Conservation (phyloP, 2,888 invertebrate genomes). For the Hemistola chrysoprasaria region DNA sequence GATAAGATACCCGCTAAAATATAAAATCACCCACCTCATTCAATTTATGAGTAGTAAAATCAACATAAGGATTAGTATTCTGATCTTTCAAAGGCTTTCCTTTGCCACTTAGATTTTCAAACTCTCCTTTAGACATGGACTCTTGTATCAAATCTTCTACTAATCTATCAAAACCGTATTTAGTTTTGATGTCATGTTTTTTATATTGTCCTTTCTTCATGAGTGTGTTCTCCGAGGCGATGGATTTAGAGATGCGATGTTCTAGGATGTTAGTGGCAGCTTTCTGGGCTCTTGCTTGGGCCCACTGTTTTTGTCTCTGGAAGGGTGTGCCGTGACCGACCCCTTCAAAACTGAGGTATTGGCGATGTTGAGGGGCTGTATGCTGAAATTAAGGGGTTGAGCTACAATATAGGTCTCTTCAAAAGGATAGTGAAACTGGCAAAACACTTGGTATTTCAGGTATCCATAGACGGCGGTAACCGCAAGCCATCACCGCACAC, state of each 20-base stretch:
- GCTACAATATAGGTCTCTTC: too few relatives aligned
- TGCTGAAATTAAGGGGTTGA: too few relatives aligned
- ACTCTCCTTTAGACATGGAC: constrained; percentile 94
- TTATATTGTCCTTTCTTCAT: constrained; percentile 84
- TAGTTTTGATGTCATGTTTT: constrained; percentile 89
- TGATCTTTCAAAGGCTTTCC: constrained; percentile 90
- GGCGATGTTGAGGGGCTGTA: constrained; percentile 94
- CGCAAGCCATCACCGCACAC: too few relatives aligned
- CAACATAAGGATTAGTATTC: constrained; percentile 91
- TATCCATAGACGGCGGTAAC: too few relatives aligned
- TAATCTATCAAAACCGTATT: constrained; percentile 92
- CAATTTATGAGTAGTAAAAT: constrained; percentile 92
- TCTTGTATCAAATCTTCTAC: constrained; percentile 96
- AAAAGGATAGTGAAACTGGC: too few relatives aligned
- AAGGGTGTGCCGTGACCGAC: constrained; percentile 89
- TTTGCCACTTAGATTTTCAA: constrained; percentile 90
- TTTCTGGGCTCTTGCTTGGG: constrained; percentile 84
- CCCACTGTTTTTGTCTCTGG: constrained; percentile 90
- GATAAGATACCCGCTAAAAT: background rate
- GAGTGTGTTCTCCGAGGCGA: constrained; percentile 83
- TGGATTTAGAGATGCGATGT: constrained; percentile 84
- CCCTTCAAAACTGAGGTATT: constrained; percentile 91
- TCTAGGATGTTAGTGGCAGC: constrained; percentile 86
- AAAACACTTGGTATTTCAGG: too few relatives aligned
- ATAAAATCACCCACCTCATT: constrained; percentile 83